phyloP scores from a whole-genome alignment of 2,113 vertebrate species.

The Misgurnus mizolepis region DNA sequence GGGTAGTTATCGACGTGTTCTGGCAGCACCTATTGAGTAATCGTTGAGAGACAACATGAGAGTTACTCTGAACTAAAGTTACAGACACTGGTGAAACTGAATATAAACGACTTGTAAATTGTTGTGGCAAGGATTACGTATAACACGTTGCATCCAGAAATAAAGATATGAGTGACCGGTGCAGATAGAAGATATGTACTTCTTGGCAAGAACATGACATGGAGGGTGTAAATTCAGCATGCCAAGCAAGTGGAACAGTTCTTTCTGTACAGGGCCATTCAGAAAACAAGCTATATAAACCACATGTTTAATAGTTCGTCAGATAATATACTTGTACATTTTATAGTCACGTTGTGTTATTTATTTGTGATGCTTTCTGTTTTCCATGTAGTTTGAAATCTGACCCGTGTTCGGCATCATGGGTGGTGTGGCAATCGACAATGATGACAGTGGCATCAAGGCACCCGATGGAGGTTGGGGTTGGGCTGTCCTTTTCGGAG shows the following conservation, averaged over 20 bases:
- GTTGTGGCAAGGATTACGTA: background rate
- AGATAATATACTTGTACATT: background rate
- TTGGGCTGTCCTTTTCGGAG: slow-evolving; percentile 89
- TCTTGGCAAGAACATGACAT: slow-evolving; percentile 6
- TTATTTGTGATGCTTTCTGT: background rate
- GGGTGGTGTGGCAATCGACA: slow-evolving; percentile 85
- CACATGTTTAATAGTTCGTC: background rate
- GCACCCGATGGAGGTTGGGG: slow-evolving; percentile 96
- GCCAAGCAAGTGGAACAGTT: background rate
- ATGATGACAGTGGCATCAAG: slow-evolving; percentile 74
- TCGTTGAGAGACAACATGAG: background rate
- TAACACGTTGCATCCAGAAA: background rate
- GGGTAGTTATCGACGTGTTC: background rate
- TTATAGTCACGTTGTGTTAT: no score
- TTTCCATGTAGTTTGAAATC: slow-evolving; percentile 25
- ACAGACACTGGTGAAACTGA: no score
- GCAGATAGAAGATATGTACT: background rate
- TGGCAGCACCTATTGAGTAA: background rate
- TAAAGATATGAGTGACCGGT: background rate
- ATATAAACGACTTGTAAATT: background rate
- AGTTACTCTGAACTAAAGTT: background rate
- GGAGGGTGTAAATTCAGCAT: background rate
- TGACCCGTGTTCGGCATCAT: slow-evolving; percentile 68
- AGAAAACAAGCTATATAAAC: background rate
- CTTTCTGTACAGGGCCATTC: background rate